phyloP scores from a whole-genome alignment of 1,140 invertebrate species.

The Drosophila setifemur region DNA sequence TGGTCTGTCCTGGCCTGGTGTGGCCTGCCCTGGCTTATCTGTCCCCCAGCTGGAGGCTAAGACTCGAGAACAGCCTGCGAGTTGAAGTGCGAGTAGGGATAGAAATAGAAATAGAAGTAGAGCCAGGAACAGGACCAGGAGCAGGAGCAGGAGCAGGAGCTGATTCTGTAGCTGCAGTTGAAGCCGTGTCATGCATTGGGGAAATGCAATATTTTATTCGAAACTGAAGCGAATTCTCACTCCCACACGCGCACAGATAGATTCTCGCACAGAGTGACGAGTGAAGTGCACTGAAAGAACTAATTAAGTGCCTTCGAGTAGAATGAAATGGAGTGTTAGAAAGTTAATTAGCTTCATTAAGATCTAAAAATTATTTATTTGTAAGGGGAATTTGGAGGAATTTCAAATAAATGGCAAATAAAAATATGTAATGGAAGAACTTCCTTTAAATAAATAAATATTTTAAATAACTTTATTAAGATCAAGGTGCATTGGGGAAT shows the following conservation, averaged over 20 bases:
- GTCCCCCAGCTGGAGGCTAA: constrained; percentile 27
- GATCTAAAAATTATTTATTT: no score
- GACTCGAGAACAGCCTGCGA: constrained; percentile 11
- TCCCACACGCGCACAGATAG: constrained; percentile 28
- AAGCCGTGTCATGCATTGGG: constrained; percentile 57
- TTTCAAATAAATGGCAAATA: no score
- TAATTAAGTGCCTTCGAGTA: neutral
- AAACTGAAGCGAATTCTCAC: constrained; percentile 56
- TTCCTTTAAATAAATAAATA: no score
- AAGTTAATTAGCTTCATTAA: no score
- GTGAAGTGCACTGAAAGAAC: constrained; percentile 17
- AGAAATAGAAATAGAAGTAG: neutral
- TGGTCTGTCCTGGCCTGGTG: neutral
- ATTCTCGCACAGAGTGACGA: constrained; percentile 34
- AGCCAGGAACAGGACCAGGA: neutral
- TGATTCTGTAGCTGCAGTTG: neutral
- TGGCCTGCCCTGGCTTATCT: constrained; percentile 30
- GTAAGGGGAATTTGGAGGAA: no score
- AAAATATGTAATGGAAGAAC: no score
- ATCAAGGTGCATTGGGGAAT: no score
- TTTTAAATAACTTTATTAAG: no score
- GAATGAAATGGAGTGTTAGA: neutral
- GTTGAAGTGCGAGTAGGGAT: no score
- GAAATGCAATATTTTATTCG: constrained; percentile 75
- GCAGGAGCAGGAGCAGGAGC: neutral